Evolutionary conservation across 2,113 vertebrate species (phyloP), one percentile per base, ranked within the genome.

Genomic region (Murina feae): DNA sequence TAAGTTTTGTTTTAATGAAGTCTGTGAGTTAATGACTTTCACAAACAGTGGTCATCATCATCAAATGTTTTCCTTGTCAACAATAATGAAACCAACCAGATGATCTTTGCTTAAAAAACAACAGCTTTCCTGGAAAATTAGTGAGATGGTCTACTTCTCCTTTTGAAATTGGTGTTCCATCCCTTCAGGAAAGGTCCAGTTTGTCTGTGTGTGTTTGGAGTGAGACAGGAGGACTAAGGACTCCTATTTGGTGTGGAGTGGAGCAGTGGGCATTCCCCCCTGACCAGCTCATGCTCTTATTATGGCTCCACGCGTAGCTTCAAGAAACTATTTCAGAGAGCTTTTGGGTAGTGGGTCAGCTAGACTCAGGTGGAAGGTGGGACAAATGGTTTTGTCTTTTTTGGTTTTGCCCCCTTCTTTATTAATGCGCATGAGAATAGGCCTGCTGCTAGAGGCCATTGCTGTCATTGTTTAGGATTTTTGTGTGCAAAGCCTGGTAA

Each of bases 1-100:
- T 39, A 49, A 85, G 51, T 91, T 30, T 69, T 80, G 58, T 95
- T 95, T 94, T 51, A 84, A 58, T 87, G 74, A 88, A 78, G 87
- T 35, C 23, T 82, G 8, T 55, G 71, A 32, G 35, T 49, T 85
- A 65, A 85, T 94, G 92, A 74, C 37, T 93, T 96, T 95, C 9
- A 18, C 39, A 21, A 75, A 65, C 35, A 66, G 0, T 66, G 32
- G 60, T 93, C 84, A 86, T 88, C 30, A 75, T 71, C 44, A 30
- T 86, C 42, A 89, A 91, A 83, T 42, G 82, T 63, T 90, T 88
- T 90, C 30, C 63, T 90, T 74, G 86, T 71, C 79, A 78, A 14
- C 16, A 74, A 58, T 89, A 94, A 78, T 93, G 80, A 92, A 86
- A 76, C 20, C 30, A 71, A 53, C 42, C 84, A 78, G 28, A n/a